Base-by-base conservation (phyloP, 1,140 invertebrate species). In the Brachionus koreanus region DNA sequence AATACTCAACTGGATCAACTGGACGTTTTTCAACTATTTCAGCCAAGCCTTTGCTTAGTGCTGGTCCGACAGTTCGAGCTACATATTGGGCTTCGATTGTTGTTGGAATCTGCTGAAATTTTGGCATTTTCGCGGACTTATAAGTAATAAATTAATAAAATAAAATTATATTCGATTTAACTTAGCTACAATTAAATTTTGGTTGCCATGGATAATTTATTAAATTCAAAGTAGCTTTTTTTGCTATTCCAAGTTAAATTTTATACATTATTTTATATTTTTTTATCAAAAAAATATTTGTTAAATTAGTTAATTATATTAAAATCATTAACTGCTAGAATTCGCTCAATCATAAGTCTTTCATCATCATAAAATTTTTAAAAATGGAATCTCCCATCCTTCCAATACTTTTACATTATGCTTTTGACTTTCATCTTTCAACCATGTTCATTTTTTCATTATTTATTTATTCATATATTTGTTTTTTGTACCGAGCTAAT, bases 1-100 rank as follows among this genome's bases (percentile, higher is more conserved):
- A 52, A 29, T 67, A 82, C 16, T 82, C 79, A 19, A 82, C 61
- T 19, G 79, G 79, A 82, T 82, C 79, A 33, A 65, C 57, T 42
- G 79, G 79, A 5, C 79, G 57, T 35, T 57, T 49, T 16, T 82
- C 57, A 9, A 82, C 43, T 33, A 82, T 82, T 82, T 82, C 79
- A 37, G 79, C 61, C 23, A 82, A 39, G 16, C 79, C 79, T 43
- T 65, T 65, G 19, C 23, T 23, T 25, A 82, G 43, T 7, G 57
- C 37, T 33, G 79, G 79, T 65, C 79, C 79, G 2, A 82, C 65
- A 35, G 79, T 67, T 33, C 42, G 35, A 42, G 79, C 57, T 16
- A 82, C 42, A 29, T 82, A 82, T 67, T 69, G 57, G 13, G 61
- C 79, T 37, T 82, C 79, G 19, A 67, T 33, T 19, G 79, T 61